Evolutionary conservation across 2,113 vertebrate genomes (phyloP), one percentile per base, ranked within the genome.

Genomic region (Pollachius pollachius): DNA sequence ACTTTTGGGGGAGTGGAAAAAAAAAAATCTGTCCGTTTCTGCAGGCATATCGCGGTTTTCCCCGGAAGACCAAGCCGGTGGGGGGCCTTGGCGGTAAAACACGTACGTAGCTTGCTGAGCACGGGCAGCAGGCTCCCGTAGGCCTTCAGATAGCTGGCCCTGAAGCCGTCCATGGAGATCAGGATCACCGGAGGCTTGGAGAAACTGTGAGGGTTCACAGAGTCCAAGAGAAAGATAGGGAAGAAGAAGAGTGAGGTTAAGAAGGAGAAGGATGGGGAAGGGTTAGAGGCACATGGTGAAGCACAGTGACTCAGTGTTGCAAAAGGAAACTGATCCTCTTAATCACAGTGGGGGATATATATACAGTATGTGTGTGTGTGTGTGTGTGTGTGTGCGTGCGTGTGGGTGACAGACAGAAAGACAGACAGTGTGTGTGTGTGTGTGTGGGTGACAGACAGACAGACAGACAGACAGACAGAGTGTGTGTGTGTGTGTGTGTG

Each of bases 101-200:
- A 48, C 41, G 9, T 91, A 99, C 97, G 94, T 69, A 99, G 77
- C 87, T 94, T 96, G 79, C 80, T 87, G 75, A 99, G 94, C 72
- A 93, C 88, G 8, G 94, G 96, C 52, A 97, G 52, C 60, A 93
- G 87, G 58, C 64, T 69, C 52, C 69, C 41, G 87, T 95, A 95
- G 0, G 92, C 91, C 62, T 94, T 77, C 72, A 99, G 88, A 78
- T 99, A 99, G 23, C 90, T 88, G 1, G 95, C 92, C 86, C 95
- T 89, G 83, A 99, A 99, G 7, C 97, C 97, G 79, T 99, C 97
- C 93, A 98, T 83, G 71, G 97, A 99, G 75, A 99, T 91, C 73
- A 99, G 85, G 74, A 99, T 94, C 68, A 99, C 85, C 5, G 96
- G 97, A n/a, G 96, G 80, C 25, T 62, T 84, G 72, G 92, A 88